Evolutionary conservation across 2,888 invertebrate genomes (phyloP), one percentile per base, ranked within the genome.

Genomic region (Ophioninae sp.): DNA sequence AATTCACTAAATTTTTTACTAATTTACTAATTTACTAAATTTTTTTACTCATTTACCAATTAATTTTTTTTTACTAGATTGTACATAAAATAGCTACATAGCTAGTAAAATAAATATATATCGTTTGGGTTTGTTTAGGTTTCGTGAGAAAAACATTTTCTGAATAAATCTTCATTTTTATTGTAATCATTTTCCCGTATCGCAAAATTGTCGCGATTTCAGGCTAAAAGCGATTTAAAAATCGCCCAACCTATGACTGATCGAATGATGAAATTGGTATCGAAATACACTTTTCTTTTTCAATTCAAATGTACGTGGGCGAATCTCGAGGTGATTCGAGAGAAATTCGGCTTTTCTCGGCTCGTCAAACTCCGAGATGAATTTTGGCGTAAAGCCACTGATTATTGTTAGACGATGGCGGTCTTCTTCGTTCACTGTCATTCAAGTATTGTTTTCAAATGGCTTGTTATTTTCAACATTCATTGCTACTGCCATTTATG

Each of bases 361-460:
- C 75, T 81, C 79, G 79, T 84, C 84, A 81, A 83, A 81, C 58
- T 67, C 44, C 51, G 61, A 58, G 59, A 41, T 72, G 6, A 76
- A 68, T 79, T 81, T 68, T 84, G 84, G 84, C 84, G 79, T 81
- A 76, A 75, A 75, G 81, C 84, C 84, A 84, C 65, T 65, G 71
- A 78, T 83, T 81, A 81, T 83, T 78, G 81, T 78, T 78, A 71
- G 78, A 59, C 65, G 51, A 71, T 75, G 22, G 67, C 65, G n/a
- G 58, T 61, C 44, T 59, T 22, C 59, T 65, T 41, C 39, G 67
- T 59, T 10, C 7, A 10, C 56, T 30, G 23, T 44, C 65, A 23
- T 72, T 63, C 37, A 17, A 30, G 44, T 41, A n/a, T 13, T 44
- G 41, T 65, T 56, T 44, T 68, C 10, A 20, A 17, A 6, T 6